phyloP scores from a whole-genome alignment of 2,797 vertebrate genomes.

The Pangasius krempfi region DNA sequence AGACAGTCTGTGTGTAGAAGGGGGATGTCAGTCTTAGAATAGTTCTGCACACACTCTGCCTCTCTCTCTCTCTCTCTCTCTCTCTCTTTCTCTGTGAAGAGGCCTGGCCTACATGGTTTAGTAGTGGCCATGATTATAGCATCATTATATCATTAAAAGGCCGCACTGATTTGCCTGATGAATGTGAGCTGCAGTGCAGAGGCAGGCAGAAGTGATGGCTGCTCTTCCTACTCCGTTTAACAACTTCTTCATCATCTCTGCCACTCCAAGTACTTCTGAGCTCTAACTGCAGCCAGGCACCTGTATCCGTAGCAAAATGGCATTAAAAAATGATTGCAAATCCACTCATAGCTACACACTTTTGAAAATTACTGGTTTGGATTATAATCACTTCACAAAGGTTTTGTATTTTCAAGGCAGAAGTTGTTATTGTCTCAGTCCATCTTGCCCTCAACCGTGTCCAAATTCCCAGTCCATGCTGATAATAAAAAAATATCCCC shows the following conservation, averaged over 20 bases:
- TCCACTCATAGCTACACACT: not conserved
- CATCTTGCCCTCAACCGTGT: not conserved
- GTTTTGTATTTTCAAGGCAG: not conserved
- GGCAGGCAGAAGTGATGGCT: slow-evolving; percentile 34
- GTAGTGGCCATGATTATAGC: slow-evolving; percentile 55
- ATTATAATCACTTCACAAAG: not conserved
- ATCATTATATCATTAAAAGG: slow-evolving; percentile 59
- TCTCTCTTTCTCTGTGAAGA: slow-evolving; percentile 19
- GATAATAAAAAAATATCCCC: not conserved
- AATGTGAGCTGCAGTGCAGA: slow-evolving; percentile 33
- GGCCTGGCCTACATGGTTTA: slow-evolving; percentile 40
- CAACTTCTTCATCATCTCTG: slow-evolving; percentile 43
- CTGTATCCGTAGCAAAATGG: not conserved
- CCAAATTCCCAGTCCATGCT: not conserved
- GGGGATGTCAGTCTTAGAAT: slow-evolving; percentile 89
- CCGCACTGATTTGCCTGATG: slow-evolving; percentile 44
- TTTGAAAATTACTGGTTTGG: not conserved
- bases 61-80: slow-evolving; percentile 64
- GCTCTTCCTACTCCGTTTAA: slow-evolving; percentile 38
- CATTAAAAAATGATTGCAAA: not conserved
- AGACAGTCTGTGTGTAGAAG: slow-evolving; percentile 90
- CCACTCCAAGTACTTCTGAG: slow-evolving; percentile 1
- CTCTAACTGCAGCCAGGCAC: not conserved
- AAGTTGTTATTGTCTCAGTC: not conserved
- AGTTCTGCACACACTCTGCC: slow-evolving; percentile 79